Evolutionary conservation across 1,140 invertebrate species (phyloP).

Genomic region (Saxidomus purpurata): DNA sequence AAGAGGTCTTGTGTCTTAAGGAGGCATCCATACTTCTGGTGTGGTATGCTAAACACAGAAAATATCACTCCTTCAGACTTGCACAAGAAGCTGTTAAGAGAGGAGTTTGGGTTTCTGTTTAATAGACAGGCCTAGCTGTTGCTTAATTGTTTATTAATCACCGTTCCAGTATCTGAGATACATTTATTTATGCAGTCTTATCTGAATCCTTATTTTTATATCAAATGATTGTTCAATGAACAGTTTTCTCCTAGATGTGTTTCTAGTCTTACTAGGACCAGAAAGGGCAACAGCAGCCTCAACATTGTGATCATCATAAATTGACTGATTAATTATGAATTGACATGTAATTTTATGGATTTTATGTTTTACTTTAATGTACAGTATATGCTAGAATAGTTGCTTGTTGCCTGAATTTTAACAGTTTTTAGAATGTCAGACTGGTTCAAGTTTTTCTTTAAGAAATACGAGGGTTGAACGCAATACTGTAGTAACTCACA

Average conservation of each 20-base stretch:
- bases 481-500: constrained; percentile 45
- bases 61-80: constrained; percentile 58
- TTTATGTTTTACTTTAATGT: constrained; percentile 48
- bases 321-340: constrained; percentile 51
- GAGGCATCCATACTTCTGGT: constrained; percentile 48
- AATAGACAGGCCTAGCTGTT: constrained; percentile 46
- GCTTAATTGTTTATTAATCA: constrained; percentile 35
- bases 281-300: constrained; percentile 49
- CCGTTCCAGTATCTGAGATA: constrained; percentile 33
- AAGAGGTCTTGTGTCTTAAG: constrained; percentile 50
- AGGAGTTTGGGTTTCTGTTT: constrained; percentile 48
- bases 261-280: constrained; percentile 49
- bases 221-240: constrained; percentile 48
- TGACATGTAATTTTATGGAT: constrained; percentile 51
- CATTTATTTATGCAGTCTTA: constrained; percentile 35
- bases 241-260: constrained; percentile 50
- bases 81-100: constrained; percentile 55
- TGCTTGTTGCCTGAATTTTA: constrained; percentile 49
- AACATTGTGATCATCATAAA: constrained; percentile 51
- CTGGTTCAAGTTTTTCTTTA: constrained; percentile 41
- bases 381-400: constrained; percentile 47
- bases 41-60: constrained; percentile 59
- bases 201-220: constrained; percentile 48
- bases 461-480: constrained; percentile 42
- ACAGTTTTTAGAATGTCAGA: constrained; percentile 47